phyloP scores from a whole-genome alignment of 64 coral and sea anemone genomes.

The Pocillopora verrucosa region DNA sequence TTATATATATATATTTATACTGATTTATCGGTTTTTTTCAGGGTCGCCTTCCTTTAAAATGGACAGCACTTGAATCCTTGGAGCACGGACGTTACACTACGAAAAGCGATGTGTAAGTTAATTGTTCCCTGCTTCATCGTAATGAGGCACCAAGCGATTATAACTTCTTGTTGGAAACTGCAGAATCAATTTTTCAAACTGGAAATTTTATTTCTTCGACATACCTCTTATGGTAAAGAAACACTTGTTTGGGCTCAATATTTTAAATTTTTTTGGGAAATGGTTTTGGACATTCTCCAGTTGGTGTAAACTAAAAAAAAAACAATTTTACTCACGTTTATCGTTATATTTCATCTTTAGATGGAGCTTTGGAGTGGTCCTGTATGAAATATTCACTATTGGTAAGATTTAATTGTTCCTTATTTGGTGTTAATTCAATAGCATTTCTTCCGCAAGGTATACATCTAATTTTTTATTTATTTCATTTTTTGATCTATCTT shows the following conservation, averaged over 20 bases:
- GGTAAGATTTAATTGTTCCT: constrained; percentile 4
- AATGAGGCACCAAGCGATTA: not conserved
- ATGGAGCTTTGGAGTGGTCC: constrained; percentile 42
- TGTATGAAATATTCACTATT: constrained; percentile 44
- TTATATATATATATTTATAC: too few species aligned
- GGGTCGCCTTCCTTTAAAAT: constrained; percentile 12
- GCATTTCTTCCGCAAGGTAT: too few species aligned
- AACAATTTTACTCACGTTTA: not conserved
- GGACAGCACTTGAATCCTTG: not conserved
- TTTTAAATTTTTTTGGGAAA: too few species aligned
- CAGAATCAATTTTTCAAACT: not conserved
- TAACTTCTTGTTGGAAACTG: not conserved
- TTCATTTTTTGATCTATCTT: not conserved
- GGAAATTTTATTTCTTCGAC: too few species aligned
- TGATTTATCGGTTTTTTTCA: not conserved
- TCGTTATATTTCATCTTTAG: constrained; percentile 1
- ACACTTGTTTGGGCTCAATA: too few species aligned
- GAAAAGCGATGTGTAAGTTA: constrained; percentile 37
- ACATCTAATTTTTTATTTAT: not conserved
- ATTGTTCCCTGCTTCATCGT: not conserved
- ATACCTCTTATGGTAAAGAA: too few species aligned
- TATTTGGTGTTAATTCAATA: not conserved
- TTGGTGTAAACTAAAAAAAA: too few species aligned
- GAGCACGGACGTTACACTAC: constrained; percentile 2
- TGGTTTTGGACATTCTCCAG: too few species aligned